Evolutionary conservation across 64 coral and sea anemone genomes (phyloP).

Genomic region (Stichodactyla helianthus): DNA sequence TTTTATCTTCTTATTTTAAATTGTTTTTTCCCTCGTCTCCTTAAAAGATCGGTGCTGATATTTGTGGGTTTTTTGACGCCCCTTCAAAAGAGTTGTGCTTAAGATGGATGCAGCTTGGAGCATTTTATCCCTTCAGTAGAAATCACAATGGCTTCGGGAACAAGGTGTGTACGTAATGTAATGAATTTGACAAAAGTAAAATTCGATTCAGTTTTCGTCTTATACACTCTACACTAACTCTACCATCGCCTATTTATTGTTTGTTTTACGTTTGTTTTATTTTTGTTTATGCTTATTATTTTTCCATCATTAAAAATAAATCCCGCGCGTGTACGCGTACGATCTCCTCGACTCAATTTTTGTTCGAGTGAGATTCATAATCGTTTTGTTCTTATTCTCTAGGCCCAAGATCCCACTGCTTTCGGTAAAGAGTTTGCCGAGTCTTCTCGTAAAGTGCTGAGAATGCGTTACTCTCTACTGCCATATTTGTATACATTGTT

Average conservation of each 20-base stretch:
- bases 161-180: constrained; percentile 36
- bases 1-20: not conserved
- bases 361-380: too few species aligned
- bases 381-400: not conserved
- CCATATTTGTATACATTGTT: constrained; percentile 96
- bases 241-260: too few species aligned
- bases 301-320: not conserved
- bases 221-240: too few species aligned
- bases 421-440: constrained; percentile 54
- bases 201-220: too few species aligned
- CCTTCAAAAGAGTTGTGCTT: constrained; percentile 54
- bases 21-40: not conserved
- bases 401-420: constrained; percentile 88
- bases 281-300: not conserved
- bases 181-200: too few species aligned
- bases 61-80: constrained; percentile 82
- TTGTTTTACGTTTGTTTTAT: too few species aligned
- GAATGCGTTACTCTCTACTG: constrained; percentile 70
- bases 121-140: constrained; percentile 93
- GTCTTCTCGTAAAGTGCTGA: constrained; percentile 53
- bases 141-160: constrained; percentile 89
- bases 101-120: constrained; percentile 91
- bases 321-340: too few species aligned
- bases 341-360: too few species aligned
- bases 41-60: constrained; percentile 79